Base-by-base conservation (phyloP, 2,797 vertebrate genomes). In the Sylvia borin region DNA sequence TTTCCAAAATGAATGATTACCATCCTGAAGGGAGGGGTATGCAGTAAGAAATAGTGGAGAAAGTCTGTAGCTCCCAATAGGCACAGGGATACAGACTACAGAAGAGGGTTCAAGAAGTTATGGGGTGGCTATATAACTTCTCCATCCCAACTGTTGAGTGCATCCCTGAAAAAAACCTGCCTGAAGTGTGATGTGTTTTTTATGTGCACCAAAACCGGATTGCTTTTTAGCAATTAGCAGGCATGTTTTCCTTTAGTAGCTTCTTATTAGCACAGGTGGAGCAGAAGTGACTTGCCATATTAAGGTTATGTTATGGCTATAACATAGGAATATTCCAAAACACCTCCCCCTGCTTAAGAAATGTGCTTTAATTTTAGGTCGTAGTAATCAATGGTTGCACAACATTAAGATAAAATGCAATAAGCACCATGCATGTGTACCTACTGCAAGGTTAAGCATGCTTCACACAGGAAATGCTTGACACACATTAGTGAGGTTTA, bases 21-120 rank as follows among this genome's bases (percentile, higher is more conserved):
- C 2, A 14, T 24, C 26, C n/a, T 5, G 1, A 8, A 26, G 9
- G 5, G 4, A n/a, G 9, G 61, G 13, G 45, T 1, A 2, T 0
- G 2, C 34, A 38, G 18, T 42, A 21, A 53, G 42, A 58, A 68
- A 85, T 0, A 34, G 13, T 61, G 11, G 11, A 91, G 32, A 42
- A 76, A 29, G 15, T 34, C 38, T 53, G 36, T 47, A 57, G 45
- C 9, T 81, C 15, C 16, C 10, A 51, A 32, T 16, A 58, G 24
- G 27, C 65, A 21, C 0, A 2, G 17, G 29, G 53, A 79, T 15
- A 83, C 29, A 27, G 11, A 22, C 25, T 29, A 29, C 1, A 66
- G 40, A 42, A 67, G 42, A 61, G 18, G 4, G 31, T 76, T 47
- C n/a, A 48, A 40, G 40, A 79, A 71, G n/a, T 53, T 81, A 48